Conservation (phyloP, 2,888 invertebrate species). For the Siphlonurus alternatus region DNA sequence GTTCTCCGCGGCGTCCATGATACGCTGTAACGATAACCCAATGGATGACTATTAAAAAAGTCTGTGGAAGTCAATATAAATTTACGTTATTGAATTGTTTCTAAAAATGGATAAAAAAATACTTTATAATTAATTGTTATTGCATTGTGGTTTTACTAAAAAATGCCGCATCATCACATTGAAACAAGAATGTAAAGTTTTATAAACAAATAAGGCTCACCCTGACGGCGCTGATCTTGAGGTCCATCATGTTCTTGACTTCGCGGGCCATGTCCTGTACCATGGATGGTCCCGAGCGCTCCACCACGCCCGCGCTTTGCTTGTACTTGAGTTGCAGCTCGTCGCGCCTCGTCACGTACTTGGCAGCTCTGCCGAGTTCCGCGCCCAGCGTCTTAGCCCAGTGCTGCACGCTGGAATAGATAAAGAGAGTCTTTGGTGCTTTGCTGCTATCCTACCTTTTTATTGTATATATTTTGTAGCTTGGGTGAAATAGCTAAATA, state of each 20-base stretch:
- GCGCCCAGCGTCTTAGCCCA: constrained; percentile 36
- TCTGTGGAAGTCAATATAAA: no score
- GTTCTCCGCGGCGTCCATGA: constrained; percentile 76
- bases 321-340: constrained; percentile 40
- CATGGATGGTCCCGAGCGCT: constrained; percentile 58
- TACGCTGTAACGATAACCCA: constrained; percentile 36
- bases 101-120: no score
- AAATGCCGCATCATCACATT: no score
- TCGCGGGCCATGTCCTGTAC: constrained; percentile 70
- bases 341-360: constrained; percentile 60
- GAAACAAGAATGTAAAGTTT: no score
- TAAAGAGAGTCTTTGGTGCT: no score
- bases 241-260: constrained; percentile 73
- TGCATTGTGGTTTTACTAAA: no score
- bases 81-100: no score
- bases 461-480: no score
- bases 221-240: constrained; percentile 73
- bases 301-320: constrained; percentile 48
- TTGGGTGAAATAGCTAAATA: no score
- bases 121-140: no score
- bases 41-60: no score
- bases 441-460: no score
- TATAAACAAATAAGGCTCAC: constrained; percentile 27
- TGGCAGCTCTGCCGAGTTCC: constrained; percentile 63
- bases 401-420: constrained; percentile 3